Evolutionary conservation across 2,113 vertebrate species (phyloP), one percentile per base, ranked within the genome.

Genomic region (Corynorhinus townsendii): DNA sequence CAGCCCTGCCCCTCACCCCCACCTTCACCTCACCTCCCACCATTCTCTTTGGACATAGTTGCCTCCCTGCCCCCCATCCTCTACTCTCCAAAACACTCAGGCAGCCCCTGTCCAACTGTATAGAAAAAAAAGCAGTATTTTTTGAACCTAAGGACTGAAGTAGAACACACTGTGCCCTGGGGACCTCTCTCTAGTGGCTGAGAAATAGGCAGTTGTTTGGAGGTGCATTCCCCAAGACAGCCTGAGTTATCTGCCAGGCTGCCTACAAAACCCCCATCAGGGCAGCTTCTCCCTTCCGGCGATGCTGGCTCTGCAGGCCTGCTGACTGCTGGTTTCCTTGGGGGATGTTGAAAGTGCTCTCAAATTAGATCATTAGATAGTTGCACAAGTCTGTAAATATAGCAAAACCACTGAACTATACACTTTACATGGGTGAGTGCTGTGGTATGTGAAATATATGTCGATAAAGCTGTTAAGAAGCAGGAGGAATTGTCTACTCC

Each of bases 291-390:
- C 33, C 86, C 86, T 80, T 40, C 28, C 3, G 47, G 64, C 64
- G 9, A 26, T 0, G 1, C 43, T 22, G 2, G 7, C 28, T 92
- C 35, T 45, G 1, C 6, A 3, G 47, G 73, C 43, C 81, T 11
- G 38, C 38, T 33, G 3, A 28, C 1, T 2, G 6, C 0, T 0
- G 0, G 2, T 66, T 80, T n/a, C 72, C 59, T 49, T 17, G 0
- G 11, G 56, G 15, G 73, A 4, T 49, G 71, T 33, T 68, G 40
- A 71, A 68, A 52, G 49, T 6, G 14, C 54, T 64, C 89, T 47
- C 59, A 89, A 91, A 79, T 84, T 76, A 82, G 86, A 40, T 24
- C 2, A 45, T 4, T 7, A 11, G 76, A 47, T 11, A 1, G 80
- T 15, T 28, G 40, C 15, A 12, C 45, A 43, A 4, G 33, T 64